These are phyloP conservation scores for Sceloporus tristichus DNA, from an alignment of 2,113 vertebrate species.

Conservation along the genomic window DNA sequence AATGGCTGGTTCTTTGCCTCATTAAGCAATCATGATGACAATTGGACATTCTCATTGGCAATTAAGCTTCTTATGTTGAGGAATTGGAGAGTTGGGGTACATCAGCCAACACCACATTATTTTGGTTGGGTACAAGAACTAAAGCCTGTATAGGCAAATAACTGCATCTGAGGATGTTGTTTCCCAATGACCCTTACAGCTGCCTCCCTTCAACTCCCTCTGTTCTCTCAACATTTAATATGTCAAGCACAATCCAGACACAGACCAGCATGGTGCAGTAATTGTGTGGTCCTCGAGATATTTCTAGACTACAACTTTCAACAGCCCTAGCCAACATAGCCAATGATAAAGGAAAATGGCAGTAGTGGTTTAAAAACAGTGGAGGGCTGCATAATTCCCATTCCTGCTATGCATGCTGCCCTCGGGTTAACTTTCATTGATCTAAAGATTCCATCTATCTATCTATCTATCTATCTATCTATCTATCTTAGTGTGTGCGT, in stretches of 20 bases:
- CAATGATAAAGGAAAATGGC: no score
- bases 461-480: no score
- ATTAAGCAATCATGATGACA: slow-evolving; percentile 28
- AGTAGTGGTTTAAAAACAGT: no score
- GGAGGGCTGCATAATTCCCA: no score
- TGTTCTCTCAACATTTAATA: neutral
- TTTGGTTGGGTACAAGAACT: neutral
- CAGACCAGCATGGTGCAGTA: neutral
- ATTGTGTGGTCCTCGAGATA: no score
- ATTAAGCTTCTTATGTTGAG: slow-evolving; percentile 20
- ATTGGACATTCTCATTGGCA: slow-evolving; percentile 20
- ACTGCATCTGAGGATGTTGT: neutral
- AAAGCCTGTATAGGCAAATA: neutral
- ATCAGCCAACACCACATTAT: neutral
- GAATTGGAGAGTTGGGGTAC: neutral
- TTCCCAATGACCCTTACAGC: neutral
- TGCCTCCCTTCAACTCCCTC: neutral
- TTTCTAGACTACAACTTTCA: no score
- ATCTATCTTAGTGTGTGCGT: no score
- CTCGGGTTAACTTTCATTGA: no score
- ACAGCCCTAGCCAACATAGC: no score
- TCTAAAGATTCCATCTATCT: no score
- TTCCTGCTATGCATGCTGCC: no score
- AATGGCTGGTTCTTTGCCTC: slow-evolving; percentile 32
- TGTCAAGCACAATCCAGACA: neutral